These are phyloP conservation scores for Hypotaenidia philippensis DNA, from an alignment of 2,797 vertebrate genomes.

Conservation along the genomic window DNA sequence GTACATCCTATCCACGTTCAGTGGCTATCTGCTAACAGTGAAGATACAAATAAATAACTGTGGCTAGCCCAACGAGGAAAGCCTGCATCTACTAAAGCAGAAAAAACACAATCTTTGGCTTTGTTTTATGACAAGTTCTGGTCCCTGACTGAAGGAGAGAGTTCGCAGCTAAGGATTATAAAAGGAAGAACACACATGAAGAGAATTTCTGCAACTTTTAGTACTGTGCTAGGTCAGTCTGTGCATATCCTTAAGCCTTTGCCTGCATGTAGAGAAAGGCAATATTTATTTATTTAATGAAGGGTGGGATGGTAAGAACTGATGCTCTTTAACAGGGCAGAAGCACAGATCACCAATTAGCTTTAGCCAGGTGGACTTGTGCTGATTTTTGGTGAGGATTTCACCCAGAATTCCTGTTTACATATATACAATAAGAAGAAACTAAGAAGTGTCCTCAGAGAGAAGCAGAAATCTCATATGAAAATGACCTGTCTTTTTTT, in stretches of 20 bases:
- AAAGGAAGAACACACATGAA: not conserved
- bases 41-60: not conserved
- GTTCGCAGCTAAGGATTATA: not conserved
- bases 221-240: rapidly evolving
- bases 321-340: not conserved
- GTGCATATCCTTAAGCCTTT: not conserved
- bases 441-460: not conserved
- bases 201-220: not conserved
- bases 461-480: not conserved
- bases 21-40: not conserved
- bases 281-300: not conserved
- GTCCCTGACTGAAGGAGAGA: not conserved
- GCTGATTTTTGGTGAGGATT: not conserved
- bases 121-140: not conserved
- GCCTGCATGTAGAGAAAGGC: not conserved
- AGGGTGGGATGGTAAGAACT: not conserved
- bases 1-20: not conserved
- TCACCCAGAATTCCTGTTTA: not conserved
- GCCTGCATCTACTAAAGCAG: not conserved
- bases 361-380: not conserved
- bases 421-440: not conserved
- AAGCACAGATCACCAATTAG: not conserved
- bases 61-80: not conserved
- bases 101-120: not conserved
- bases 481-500: too few species aligned